phyloP scores from a whole-genome alignment of 35 echinoderm and acorn worm species.

The Apostichopus californicus region DNA sequence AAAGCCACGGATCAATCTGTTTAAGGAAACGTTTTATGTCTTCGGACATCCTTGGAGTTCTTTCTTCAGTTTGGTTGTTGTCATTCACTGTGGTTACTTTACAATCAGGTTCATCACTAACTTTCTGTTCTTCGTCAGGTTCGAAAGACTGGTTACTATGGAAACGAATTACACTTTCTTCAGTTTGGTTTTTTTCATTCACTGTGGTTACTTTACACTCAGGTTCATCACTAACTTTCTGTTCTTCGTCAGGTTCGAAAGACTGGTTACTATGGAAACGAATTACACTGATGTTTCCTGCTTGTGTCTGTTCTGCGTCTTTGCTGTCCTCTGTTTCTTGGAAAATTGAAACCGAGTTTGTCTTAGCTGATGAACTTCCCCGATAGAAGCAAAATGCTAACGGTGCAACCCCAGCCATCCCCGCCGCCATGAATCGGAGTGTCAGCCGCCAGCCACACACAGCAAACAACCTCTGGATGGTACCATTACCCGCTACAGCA shows the following conservation, averaged over 20 bases:
- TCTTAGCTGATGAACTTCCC: too few relatives aligned
- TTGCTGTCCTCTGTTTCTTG: neutral
- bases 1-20: neutral
- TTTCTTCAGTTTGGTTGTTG: neutral
- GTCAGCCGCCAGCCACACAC: neutral
- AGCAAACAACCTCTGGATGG: neutral
- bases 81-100: neutral
- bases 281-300: neutral
- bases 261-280: neutral
- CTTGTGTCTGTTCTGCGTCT: too few relatives aligned
- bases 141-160: constrained; percentile 3
- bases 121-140: neutral
- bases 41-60: neutral
- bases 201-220: neutral
- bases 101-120: neutral
- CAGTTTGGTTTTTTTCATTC: neutral
- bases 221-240: neutral
- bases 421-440: neutral
- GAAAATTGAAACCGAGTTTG: neutral
- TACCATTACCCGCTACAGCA: neutral
- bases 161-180: neutral
- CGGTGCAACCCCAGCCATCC: neutral
- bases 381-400: neutral
- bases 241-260: neutral
- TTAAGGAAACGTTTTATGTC: neutral